phyloP scores from a whole-genome alignment of 2,888 invertebrate species.

The Holacanthella duospinosa region DNA sequence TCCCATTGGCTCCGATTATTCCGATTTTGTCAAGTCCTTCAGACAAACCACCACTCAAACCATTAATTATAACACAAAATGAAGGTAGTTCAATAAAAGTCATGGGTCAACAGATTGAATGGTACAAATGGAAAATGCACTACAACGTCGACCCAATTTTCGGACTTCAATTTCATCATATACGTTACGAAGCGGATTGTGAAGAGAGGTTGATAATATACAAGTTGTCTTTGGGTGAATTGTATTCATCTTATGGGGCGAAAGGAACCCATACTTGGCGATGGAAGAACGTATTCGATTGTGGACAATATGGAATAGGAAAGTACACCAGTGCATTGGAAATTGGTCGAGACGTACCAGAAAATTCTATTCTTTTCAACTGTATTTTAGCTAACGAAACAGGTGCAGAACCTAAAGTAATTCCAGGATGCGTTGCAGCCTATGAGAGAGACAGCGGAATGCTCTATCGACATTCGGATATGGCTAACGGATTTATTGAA shows the following conservation, averaged over 20 bases:
- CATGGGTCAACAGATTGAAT: neutral
- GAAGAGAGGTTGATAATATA: neutral
- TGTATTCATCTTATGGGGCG: neutral
- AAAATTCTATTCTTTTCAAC: neutral
- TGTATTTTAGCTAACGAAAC: neutral
- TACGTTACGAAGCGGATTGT: neutral
- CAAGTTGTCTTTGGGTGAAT: neutral
- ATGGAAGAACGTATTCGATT: neutral
- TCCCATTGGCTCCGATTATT: neutral
- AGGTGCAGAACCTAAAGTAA: neutral
- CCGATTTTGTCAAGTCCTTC: neutral
- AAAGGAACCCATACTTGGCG: neutral
- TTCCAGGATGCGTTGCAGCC: neutral
- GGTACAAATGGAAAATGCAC: constrained; percentile 4
- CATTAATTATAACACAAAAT: neutral
- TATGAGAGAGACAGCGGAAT: neutral
- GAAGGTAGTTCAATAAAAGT: constrained; percentile 1
- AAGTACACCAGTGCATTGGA: neutral
- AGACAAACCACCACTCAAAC: neutral
- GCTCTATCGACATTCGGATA: neutral
- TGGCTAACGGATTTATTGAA: neutral
- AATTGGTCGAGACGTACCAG: neutral
- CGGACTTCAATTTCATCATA: constrained; percentile 5
- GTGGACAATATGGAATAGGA: neutral
- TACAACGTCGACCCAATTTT: neutral